A percentile compares a stretch with the other conserved stretches of the same genome.
These are phyloP conservation scores for Phthorimaea operculella DNA, from an alignment of 1,140 invertebrate genomes.

Conservation along the genomic window DNA sequence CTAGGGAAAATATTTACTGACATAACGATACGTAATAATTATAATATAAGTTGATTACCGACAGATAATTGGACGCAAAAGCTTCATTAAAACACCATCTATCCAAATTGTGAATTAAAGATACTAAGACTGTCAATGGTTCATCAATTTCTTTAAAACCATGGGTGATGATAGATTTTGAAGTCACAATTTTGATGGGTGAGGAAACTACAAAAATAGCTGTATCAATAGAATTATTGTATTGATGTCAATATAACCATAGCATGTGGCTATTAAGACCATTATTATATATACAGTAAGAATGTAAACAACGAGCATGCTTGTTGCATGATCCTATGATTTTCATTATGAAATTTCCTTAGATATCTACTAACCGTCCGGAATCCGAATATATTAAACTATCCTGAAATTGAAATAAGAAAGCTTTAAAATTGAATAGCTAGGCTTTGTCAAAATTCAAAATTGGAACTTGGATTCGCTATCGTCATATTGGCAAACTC, in stretches of 20 bases:
- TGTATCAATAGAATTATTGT: slow-evolving; percentile 2
- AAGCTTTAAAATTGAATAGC: background rate
- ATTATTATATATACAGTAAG: slow-evolving; percentile 15
- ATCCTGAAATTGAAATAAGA: background rate
- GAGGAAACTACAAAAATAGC: background rate
- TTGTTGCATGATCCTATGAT: slow-evolving; percentile 36
- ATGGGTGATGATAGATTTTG: too few relatives aligned
- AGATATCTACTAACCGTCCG: too few relatives aligned
- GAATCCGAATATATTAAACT: too few relatives aligned
- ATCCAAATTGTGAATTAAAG: too few relatives aligned
- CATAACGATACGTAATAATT: too few relatives aligned
- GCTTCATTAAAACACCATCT: too few relatives aligned
- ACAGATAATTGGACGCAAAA: too few relatives aligned
- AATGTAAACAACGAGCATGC: slow-evolving; percentile 23
- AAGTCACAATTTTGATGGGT: background rate
- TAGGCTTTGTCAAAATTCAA: background rate
- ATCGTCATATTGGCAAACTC: slow-evolving; percentile 34
- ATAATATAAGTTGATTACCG: too few relatives aligned
- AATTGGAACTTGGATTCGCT: background rate
- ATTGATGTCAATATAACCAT: slow-evolving; percentile 10
- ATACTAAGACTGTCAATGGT: too few relatives aligned
- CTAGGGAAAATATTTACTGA: background rate
- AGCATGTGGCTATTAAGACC: slow-evolving; percentile 21
- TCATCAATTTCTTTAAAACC: too few relatives aligned
- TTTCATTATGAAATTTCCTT: too few relatives aligned